A percentile compares a stretch with the other conserved stretches of the same genome.
Conservation (phyloP, 1,140 invertebrate genomes). For the Geopemphigus sp. region DNA sequence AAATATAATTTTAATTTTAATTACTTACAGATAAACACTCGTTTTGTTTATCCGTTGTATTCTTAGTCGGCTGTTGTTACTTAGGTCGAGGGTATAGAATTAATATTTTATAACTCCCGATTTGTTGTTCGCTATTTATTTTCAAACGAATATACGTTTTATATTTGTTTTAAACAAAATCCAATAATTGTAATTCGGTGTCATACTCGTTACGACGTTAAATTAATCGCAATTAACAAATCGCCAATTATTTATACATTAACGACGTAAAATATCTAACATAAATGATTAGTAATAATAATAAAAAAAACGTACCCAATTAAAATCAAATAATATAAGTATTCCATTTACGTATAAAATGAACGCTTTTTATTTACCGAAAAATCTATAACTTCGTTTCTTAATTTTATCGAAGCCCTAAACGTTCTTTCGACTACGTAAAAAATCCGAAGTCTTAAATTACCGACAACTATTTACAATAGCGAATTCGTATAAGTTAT, state of each 20-base stretch:
- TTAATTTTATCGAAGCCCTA: slow-evolving; percentile 2
- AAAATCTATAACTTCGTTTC: neutral
- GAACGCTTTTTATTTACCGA: neutral
- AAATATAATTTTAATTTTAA: neutral
- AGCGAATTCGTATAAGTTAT: neutral
- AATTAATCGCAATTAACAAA: neutral
- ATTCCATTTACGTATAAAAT: no score
- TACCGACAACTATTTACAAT: neutral
- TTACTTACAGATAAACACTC: neutral
- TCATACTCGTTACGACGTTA: neutral
- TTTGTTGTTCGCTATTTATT: no score
- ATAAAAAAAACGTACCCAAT: neutral
- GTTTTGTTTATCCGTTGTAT: neutral
- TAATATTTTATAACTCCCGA: no score
- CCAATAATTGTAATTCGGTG: neutral
- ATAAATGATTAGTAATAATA: no score
- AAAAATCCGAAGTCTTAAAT: neutral
- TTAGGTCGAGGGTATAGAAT: no score
- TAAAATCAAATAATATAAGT: neutral
- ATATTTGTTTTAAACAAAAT: neutral
- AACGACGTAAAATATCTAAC: no score
- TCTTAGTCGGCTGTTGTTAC: no score
- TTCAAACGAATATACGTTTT: neutral
- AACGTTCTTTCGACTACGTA: neutral
- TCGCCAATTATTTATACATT: neutral